A percentile compares a stretch with the other conserved stretches of the same genome.
phyloP scores from a whole-genome alignment of 1,140 invertebrate species.

The Lasioglossum albipes region DNA sequence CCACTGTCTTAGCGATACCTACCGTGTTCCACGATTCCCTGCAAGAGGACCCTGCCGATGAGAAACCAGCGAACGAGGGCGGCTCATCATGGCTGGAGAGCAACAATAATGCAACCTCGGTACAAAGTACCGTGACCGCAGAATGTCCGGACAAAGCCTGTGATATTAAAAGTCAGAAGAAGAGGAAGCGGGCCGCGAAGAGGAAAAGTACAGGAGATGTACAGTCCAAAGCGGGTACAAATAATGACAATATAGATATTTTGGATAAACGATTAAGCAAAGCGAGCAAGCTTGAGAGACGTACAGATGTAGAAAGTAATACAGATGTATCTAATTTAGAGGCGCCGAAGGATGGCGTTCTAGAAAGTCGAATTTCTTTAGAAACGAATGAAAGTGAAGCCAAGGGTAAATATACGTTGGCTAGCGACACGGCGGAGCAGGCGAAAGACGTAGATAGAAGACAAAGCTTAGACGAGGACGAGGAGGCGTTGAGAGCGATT shows the following conservation, averaged over 20 bases:
- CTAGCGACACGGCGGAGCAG: neutral
- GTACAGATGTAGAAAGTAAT: neutral
- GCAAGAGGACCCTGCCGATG: no score
- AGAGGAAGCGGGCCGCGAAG: slow-evolving; percentile 17
- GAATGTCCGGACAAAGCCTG: neutral
- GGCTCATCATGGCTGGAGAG: no score
- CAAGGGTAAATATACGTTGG: neutral
- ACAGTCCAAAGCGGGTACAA: neutral
- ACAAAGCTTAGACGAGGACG: slow-evolving; percentile 75
- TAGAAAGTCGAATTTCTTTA: slow-evolving; percentile 1
- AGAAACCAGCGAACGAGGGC: no score
- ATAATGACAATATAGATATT: slow-evolving; percentile 9
- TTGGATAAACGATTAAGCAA: slow-evolving; percentile 23
- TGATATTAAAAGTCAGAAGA: slow-evolving; percentile 36
- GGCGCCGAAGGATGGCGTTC: neutral
- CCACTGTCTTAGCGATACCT: no score
- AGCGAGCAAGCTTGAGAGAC: neutral
- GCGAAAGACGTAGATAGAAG: slow-evolving; percentile 50
- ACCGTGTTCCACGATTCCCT: no score
- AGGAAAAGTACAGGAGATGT: neutral
- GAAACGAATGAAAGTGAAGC: neutral
- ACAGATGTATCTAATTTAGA: neutral
- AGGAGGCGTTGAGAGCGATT: slow-evolving; percentile 72
- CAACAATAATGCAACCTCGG: neutral
- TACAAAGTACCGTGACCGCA: slow-evolving; percentile 1